These are phyloP conservation scores for Diplodus sargus DNA, from an alignment of 2,797 vertebrate genomes.

Conservation along the genomic window DNA sequence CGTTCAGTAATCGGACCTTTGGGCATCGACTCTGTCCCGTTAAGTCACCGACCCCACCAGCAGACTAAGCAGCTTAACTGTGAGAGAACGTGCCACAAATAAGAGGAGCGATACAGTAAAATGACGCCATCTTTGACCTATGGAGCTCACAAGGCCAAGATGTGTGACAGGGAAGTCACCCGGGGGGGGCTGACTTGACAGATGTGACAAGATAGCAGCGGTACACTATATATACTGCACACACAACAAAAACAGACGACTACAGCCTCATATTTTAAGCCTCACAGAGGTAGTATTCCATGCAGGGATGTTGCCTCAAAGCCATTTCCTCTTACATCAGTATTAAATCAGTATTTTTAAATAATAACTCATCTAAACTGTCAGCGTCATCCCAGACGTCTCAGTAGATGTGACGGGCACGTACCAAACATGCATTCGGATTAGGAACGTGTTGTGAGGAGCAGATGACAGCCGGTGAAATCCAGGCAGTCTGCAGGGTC, in stretches of 20 bases:
- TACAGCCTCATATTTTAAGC: not conserved
- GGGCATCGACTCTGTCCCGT: conserved; percentile 27
- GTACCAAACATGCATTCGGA: not conserved
- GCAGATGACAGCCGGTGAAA: not conserved
- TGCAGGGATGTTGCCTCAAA: not conserved
- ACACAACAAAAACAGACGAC: not conserved
- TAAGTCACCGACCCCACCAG: conserved; percentile 37
- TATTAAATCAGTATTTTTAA: not conserved
- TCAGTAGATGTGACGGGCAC: not conserved
- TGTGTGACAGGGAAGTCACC: conserved; percentile 14
- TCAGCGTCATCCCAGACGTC: not conserved
- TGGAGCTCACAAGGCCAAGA: conserved; percentile 10
- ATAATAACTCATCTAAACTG: not conserved
- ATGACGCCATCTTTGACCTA: conserved; percentile 36
- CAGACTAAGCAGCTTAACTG: conserved; percentile 67
- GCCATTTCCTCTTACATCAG: not conserved
- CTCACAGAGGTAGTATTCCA: not conserved
- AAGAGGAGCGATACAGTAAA: conserved; percentile 33
- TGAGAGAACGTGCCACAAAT: conserved; percentile 55
- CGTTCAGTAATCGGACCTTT: conserved; percentile 50
- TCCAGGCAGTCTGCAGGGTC: not conserved
- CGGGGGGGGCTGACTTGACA: conserved; percentile 8
- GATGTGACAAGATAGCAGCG: conserved; percentile 21
- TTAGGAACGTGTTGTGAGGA: not conserved
- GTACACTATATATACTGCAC: not conserved